phyloP scores from a whole-genome alignment of 2,797 vertebrate genomes.

The Amblyopsis hoosieri region DNA sequence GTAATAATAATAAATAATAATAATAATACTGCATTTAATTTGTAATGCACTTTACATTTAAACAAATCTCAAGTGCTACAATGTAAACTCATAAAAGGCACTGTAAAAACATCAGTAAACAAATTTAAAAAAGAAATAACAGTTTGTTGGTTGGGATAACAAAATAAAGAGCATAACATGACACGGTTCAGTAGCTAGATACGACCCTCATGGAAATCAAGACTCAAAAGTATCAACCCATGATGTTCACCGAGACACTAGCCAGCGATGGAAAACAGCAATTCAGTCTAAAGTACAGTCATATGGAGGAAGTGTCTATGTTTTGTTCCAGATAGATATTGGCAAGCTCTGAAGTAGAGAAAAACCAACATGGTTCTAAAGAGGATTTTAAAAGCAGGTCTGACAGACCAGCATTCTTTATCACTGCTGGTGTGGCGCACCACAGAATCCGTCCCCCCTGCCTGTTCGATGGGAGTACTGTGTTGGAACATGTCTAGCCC shows the following conservation, averaged over 20 bases:
- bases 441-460: constrained; percentile 64
- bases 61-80: too few relatives aligned
- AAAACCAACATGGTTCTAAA: constrained; percentile 24
- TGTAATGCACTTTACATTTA: too few relatives aligned
- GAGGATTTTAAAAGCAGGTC: constrained; percentile 36
- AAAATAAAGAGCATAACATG: constrained; percentile 17
- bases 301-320: too few relatives aligned
- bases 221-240: neutral
- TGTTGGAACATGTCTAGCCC: constrained; percentile 70
- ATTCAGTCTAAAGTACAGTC: neutral
- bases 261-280: neutral
- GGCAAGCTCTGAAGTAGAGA: neutral
- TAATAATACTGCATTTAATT: too few relatives aligned
- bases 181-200: constrained; percentile 4
- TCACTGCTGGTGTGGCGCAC: constrained; percentile 55
- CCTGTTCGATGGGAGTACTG: constrained; percentile 70
- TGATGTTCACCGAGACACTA: neutral
- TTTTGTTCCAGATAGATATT: neutral
- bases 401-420: constrained; percentile 51
- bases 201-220: constrained; percentile 2
- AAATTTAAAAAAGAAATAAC: too few relatives aligned
- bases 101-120: too few relatives aligned
- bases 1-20: too few relatives aligned
- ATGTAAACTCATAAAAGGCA: too few relatives aligned
- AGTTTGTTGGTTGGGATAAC: neutral